Evolutionary conservation across 2,888 invertebrate genomes (phyloP).

Genomic region (Clusia tigrina): DNA sequence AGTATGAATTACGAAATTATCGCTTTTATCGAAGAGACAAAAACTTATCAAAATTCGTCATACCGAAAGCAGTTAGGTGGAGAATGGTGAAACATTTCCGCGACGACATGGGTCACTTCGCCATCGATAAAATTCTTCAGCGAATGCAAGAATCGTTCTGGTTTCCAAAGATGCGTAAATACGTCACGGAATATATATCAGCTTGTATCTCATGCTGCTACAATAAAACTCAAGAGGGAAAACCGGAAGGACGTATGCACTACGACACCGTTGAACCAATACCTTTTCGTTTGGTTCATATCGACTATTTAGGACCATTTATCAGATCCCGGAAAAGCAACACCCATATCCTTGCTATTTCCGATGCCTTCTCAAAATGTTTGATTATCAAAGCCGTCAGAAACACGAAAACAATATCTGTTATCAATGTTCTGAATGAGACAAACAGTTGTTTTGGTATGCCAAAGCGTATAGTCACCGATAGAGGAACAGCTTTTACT

Average conservation of each 20-base stretch:
- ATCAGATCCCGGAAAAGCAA: constrained; percentile 17
- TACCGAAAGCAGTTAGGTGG: constrained; percentile 33
- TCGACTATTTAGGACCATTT: constrained; percentile 36
- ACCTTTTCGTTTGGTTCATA: constrained; percentile 34
- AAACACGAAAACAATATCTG: background rate
- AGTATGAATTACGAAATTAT: constrained; percentile 28
- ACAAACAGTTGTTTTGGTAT: constrained; percentile 35
- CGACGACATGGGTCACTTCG: constrained; percentile 36
- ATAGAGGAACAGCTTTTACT: constrained; percentile 45
- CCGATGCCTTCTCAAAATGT: constrained; percentile 32
- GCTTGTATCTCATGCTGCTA: too few relatives aligned
- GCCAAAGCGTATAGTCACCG: constrained; percentile 38
- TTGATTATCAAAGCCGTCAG: constrained; percentile 28
- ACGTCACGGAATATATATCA: constrained; percentile 28
- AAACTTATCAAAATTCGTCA: constrained; percentile 22
- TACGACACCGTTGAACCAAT: constrained; percentile 23
- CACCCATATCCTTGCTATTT: constrained; percentile 22
- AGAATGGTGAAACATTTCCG: constrained; percentile 31
- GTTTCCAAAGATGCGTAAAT: constrained; percentile 35
- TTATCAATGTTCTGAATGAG: constrained; percentile 23
- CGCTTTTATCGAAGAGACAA: constrained; percentile 23
- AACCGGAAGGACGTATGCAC: constrained; percentile 26
- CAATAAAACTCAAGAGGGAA: constrained; percentile 22
- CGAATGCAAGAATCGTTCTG: constrained; percentile 30
- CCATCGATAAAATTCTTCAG: constrained; percentile 33